phyloP scores from a whole-genome alignment of 2,888 invertebrate species.

The Apoderus coryli region DNA sequence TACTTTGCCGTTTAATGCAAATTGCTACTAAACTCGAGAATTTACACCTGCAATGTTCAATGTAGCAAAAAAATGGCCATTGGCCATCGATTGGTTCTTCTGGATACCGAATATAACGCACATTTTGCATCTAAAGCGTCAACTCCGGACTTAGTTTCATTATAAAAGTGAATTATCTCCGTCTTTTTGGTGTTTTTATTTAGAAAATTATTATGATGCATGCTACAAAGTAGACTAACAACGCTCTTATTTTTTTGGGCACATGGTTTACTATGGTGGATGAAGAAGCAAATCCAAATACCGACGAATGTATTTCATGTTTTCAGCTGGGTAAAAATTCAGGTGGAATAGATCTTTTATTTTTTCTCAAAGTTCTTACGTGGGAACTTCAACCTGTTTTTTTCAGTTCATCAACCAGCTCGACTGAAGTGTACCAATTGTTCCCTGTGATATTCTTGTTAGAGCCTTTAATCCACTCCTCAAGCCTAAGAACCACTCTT shows the following conservation, averaged over 20 bases:
- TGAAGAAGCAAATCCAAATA: slow-evolving; percentile 17
- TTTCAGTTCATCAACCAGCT: slow-evolving; percentile 7
- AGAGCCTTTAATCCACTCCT: slow-evolving; percentile 15
- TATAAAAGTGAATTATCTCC: slow-evolving; percentile 18
- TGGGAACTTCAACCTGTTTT: no score
- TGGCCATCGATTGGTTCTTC: no score
- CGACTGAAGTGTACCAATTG: slow-evolving; percentile 14
- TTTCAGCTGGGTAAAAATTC: slow-evolving; percentile 16
- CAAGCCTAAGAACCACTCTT: slow-evolving; percentile 12
- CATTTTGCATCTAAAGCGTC: no score
- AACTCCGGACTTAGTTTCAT: no score
- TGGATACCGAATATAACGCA: no score
- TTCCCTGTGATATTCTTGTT: slow-evolving; percentile 13
- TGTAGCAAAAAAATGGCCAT: no score
- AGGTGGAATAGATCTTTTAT: slow-evolving; percentile 19
- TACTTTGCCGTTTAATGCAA: slow-evolving; percentile 10
- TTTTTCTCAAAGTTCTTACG: slow-evolving; percentile 18
- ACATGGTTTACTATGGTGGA: slow-evolving; percentile 4
- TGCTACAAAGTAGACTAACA: slow-evolving; percentile 15
- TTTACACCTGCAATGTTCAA: no score
- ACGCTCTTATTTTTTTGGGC: slow-evolving; percentile 14
- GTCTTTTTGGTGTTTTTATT: slow-evolving; percentile 14
- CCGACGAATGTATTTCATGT: slow-evolving; percentile 7
- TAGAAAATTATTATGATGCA: slow-evolving; percentile 14
- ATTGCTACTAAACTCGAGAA: slow-evolving; percentile 9